Evolutionary conservation across 2,888 invertebrate genomes (phyloP).

Genomic region (Oligia fasciuncula): DNA sequence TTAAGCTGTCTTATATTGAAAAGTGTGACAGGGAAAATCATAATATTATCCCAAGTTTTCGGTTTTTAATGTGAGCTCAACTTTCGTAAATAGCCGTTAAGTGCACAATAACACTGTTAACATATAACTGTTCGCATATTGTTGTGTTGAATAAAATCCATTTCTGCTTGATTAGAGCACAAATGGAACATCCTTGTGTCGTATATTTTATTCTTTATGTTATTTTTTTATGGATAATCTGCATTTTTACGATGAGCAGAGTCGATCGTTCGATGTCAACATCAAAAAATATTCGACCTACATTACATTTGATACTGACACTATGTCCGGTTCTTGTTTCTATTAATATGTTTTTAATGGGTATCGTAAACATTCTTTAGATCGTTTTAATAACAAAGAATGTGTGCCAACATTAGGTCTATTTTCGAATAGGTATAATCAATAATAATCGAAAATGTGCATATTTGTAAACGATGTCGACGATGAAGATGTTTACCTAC

Average conservation of each 20-base stretch:
- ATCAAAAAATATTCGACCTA: constrained; percentile 22
- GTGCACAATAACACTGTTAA: constrained; percentile 6
- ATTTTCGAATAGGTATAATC: background rate
- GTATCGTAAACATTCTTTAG: constrained; percentile 5
- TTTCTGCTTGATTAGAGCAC: constrained; percentile 29
- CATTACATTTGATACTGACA: background rate
- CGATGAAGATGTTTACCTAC: constrained; percentile 4
- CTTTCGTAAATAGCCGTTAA: constrained; percentile 5
- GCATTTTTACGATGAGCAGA: constrained; percentile 18
- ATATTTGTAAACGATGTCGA: constrained; percentile 2
- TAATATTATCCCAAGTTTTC: constrained; percentile 22
- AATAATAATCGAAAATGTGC: constrained; percentile 1
- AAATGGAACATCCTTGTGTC: constrained; percentile 5
- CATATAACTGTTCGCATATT: constrained; percentile 1
- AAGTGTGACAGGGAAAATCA: constrained; percentile 16
- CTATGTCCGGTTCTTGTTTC: constrained; percentile 4
- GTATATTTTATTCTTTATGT: constrained; percentile 1
- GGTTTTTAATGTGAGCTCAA: constrained; percentile 11
- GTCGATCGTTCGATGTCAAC: constrained; percentile 12
- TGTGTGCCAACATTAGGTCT: background rate
- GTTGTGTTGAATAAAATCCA: constrained; percentile 19
- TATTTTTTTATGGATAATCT: constrained; percentile 6
- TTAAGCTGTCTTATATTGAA: constrained; percentile 6
- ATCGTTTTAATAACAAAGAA: constrained; percentile 1
- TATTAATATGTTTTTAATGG: constrained; percentile 35